Base-by-base conservation (phyloP, 2,797 vertebrate genomes). In the Thripadectes ignobilis region DNA sequence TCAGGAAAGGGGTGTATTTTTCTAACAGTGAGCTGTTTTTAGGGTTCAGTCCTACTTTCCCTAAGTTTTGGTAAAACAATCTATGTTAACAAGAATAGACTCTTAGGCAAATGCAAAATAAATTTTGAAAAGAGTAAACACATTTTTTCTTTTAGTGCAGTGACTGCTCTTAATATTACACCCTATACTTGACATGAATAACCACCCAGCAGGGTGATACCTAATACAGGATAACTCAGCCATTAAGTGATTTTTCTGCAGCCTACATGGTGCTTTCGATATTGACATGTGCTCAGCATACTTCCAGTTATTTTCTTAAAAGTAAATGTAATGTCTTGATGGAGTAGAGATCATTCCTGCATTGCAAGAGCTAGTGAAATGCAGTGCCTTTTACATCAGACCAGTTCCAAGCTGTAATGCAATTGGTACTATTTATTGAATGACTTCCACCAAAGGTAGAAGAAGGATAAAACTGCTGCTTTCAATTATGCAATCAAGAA, bases 401-500 rank as follows among this genome's bases (percentile, higher is more conserved):
- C 30, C 15, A 32, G 89, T 93, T 88, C 63, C 61, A 68, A 86
- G 71, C 38, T 48, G 27, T 52, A 88, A 29, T 58, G 51, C 12
- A 82, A 45, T 58, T 85, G 74, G 49, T 67, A 46, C 41, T 95
- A 67, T 69, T 95, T 95, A 82, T 34, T 85, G 63, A 95, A 74
- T 52, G 39, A 85, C 76, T 93, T 81, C 87, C 58, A 78, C 32
- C 10, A 55, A 85, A 88, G 59, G 89, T 14, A 71, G 62, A 89
- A 67, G 72, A 65, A 93, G 93, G 88, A 96, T 92, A 97, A 90
- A 93, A 57, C 57, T 93, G 67, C 94, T 96, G 94, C 88, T 96
- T 97, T 96, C 88, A 95, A 97, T 96, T 95, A 90, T 41, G 77
- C 49, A 95, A 92, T 94, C 88, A 94, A 67, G 77, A 95, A 85